Percentiles rank a stretch among this genome's conserved stretches.
Evolutionary conservation across 2,797 vertebrate species (phyloP).

Genomic region (Lateolabrax maculatus): DNA sequence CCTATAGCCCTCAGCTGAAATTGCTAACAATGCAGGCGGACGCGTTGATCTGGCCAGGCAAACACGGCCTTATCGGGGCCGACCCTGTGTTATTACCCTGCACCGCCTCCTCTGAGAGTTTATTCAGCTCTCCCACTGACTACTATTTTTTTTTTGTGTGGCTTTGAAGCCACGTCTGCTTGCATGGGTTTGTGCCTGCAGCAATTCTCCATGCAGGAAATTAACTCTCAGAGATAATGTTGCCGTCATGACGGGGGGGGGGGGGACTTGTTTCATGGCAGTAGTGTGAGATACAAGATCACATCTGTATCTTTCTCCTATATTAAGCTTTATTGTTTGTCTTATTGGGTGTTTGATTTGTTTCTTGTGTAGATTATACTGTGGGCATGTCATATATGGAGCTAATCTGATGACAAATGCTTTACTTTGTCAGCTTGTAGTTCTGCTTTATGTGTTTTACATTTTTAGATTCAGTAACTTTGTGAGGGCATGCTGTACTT

Average conservation of each 20-base stretch:
- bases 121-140: slow-evolving; percentile 14
- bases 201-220: slow-evolving; percentile 47
- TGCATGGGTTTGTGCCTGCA: not conserved
- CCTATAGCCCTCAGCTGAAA: slow-evolving; percentile 45
- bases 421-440: not conserved
- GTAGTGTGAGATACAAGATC: slow-evolving; percentile 21
- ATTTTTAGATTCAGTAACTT: not conserved
- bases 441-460: not conserved
- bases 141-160: not conserved
- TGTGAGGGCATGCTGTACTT: not conserved
- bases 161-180: not conserved
- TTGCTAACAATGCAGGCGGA: slow-evolving; percentile 35
- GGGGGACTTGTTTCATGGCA: not conserved
- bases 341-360: slow-evolving; percentile 1
- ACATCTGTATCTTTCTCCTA: slow-evolving; percentile 10
- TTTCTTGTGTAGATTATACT: not conserved
- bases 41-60: slow-evolving; percentile 10
- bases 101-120: slow-evolving; percentile 26
- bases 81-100: slow-evolving; percentile 38
- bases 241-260: not conserved
- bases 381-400: too few relatives aligned
- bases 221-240: slow-evolving; percentile 43
- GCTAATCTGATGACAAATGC: not conserved
- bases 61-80: slow-evolving; percentile 20
- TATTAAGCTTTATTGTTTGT: slow-evolving; percentile 26